Conservation (phyloP, 1,140 invertebrate genomes). For the Bicyclus anynana region DNA sequence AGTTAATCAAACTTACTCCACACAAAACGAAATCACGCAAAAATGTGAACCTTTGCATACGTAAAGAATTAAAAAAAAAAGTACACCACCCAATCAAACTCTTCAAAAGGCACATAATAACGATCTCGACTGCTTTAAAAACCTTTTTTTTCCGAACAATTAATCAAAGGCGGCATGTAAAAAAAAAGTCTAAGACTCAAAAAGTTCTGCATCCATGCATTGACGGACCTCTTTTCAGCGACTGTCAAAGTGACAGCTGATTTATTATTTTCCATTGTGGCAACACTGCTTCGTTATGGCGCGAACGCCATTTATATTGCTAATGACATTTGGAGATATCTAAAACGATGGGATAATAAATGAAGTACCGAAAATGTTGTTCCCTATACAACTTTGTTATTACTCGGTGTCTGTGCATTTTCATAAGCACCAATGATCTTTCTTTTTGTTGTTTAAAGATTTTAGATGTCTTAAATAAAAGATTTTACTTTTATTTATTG, state of each 20-base stretch:
- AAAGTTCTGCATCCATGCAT: constrained; percentile 68
- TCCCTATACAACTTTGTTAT: constrained; percentile 1
- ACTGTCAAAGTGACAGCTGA: constrained; percentile 68
- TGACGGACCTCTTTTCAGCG: constrained; percentile 64
- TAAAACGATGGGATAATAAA: constrained; percentile 30
- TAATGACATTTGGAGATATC: constrained; percentile 59
- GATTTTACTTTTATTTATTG: too few relatives aligned
- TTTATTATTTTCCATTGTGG: constrained; percentile 69
- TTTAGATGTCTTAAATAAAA: too few relatives aligned
- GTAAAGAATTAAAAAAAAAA: constrained; percentile 16
- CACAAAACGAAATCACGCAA: background rate
- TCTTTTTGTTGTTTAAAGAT: too few relatives aligned
- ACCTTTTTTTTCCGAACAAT: constrained; percentile 47
- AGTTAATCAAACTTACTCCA: background rate
- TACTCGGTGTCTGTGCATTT: background rate
- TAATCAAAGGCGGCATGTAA: constrained; percentile 53
- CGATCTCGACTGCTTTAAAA: constrained; percentile 22
- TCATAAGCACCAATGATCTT: background rate
- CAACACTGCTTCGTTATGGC: constrained; percentile 64
- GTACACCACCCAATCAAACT: constrained; percentile 18
- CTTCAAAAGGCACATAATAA: constrained; percentile 20
- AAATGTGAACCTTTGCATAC: background rate
- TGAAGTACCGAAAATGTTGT: constrained; percentile 4
- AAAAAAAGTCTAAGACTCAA: constrained; percentile 53
- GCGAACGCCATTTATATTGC: constrained; percentile 53